Conservation (phyloP, 2,888 invertebrate species). For the Sphaerophoria rueppellii region DNA sequence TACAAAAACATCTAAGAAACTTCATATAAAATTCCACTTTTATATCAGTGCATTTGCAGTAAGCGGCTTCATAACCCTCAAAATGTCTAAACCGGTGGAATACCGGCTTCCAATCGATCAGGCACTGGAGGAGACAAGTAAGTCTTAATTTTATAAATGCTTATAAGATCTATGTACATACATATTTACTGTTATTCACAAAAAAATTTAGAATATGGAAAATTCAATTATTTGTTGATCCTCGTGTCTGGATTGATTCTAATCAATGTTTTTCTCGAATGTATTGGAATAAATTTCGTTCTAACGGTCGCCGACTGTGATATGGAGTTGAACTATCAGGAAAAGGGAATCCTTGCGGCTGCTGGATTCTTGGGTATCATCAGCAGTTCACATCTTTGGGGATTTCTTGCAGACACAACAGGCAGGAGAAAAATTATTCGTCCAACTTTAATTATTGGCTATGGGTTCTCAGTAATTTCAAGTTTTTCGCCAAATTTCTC, state of each 20-base stretch:
- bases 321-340: conserved; percentile 79
- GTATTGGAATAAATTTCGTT: conserved; percentile 83
- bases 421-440: conserved; percentile 82
- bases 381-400: conserved; percentile 84
- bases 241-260: conserved; percentile 83
- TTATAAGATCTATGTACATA: no score
- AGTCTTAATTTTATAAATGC: background rate
- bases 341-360: conserved; percentile 81
- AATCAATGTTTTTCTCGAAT: conserved; percentile 82
- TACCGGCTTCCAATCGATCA: conserved; percentile 59
- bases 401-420: conserved; percentile 83
- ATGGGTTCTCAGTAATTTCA: conserved; percentile 82
- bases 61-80: background rate
- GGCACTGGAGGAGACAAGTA: conserved; percentile 64
- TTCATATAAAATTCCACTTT: no score
- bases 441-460: conserved; percentile 82
- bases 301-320: conserved; percentile 83
- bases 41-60: no score
- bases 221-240: conserved; percentile 83
- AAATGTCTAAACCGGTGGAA: conserved; percentile 39
- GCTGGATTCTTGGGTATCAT: conserved; percentile 82
- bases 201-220: conserved; percentile 82
- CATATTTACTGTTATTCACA: background rate
- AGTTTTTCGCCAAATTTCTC: conserved; percentile 83
- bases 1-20: no score